Evolutionary conservation across 1,140 invertebrate species (phyloP).

Genomic region (Achroia grisella): DNA sequence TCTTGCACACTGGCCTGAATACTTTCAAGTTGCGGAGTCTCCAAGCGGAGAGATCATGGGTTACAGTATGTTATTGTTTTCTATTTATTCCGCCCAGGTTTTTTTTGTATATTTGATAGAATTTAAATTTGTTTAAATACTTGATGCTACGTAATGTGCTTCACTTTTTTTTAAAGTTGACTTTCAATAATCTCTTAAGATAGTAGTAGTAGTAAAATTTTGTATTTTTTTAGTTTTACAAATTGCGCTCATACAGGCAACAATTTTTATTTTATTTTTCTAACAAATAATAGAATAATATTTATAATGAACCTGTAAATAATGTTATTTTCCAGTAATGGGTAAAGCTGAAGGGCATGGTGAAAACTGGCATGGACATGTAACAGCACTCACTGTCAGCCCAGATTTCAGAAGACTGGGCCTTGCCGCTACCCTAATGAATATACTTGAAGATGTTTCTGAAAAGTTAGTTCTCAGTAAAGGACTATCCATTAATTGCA

Average conservation of each 20-base stretch:
- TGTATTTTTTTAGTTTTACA: conserved; percentile 5
- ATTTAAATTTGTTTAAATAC: too few relatives aligned
- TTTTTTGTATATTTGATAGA: too few relatives aligned
- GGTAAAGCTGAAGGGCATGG: conserved; percentile 97
- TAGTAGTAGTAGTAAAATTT: conserved; percentile 4
- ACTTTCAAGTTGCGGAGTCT: conserved; percentile 97
- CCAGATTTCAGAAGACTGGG: conserved; percentile 94
- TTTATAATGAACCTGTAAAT: too few relatives aligned
- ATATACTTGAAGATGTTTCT: conserved; percentile 94
- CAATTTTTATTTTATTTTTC: not conserved
- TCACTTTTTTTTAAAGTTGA: too few relatives aligned
- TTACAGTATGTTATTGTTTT: conserved; percentile 97
- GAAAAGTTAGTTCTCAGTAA: conserved; percentile 82
- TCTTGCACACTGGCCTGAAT: conserved; percentile 98
- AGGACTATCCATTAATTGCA: too few relatives aligned
- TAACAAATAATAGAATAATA: not conserved
- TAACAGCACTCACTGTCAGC: conserved; percentile 97
- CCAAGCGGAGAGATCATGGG: conserved; percentile 97
- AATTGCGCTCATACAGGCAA: too few relatives aligned
- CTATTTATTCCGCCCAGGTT: too few relatives aligned
- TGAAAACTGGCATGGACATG: conserved; percentile 99
- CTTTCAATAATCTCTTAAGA: too few relatives aligned
- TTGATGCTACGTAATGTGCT: too few relatives aligned
- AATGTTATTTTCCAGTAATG: conserved; percentile 86
- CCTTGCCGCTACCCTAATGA: conserved; percentile 96